Conservation (phyloP, 1,140 invertebrate genomes). For the Drosophila pruinosa region DNA sequence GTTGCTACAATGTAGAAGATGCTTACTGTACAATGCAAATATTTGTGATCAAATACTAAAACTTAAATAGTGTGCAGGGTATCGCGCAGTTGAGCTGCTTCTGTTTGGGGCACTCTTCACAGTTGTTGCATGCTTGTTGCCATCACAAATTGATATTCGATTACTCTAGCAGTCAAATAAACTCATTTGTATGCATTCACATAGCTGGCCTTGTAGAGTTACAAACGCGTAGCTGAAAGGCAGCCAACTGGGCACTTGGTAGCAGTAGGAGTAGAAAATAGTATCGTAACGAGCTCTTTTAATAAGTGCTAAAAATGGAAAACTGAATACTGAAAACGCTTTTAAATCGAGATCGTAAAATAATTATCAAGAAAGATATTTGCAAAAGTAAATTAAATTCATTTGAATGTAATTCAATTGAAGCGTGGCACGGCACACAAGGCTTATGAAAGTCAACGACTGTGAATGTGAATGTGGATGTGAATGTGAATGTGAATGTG, state of each 20-base stretch:
- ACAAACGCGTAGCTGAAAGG: conserved; percentile 1
- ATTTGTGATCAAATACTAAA: no score
- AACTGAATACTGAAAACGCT: not conserved
- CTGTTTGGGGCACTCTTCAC: not conserved
- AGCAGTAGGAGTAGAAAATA: no score
- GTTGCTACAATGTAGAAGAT: no score
- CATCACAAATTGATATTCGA: conserved; percentile 23
- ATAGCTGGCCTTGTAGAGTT: not conserved
- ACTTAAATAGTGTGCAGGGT: not conserved
- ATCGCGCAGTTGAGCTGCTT: not conserved
- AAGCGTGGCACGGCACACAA: no score
- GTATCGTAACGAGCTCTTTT: no score
- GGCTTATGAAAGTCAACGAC: no score
- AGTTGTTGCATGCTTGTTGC: not conserved
- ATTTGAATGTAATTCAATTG: not conserved
- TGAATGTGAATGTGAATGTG: not conserved
- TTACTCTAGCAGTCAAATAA: conserved; percentile 11
- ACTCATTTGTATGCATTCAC: conserved; percentile 12
- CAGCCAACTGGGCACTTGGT: no score
- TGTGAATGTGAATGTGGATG: not conserved
- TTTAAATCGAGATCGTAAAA: not conserved
- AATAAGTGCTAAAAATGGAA: not conserved
- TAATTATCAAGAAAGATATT: not conserved
- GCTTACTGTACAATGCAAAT: no score
- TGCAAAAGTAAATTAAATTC: not conserved